Base-by-base conservation (phyloP, 2,888 invertebrate genomes). In the Heliconius hortense region DNA sequence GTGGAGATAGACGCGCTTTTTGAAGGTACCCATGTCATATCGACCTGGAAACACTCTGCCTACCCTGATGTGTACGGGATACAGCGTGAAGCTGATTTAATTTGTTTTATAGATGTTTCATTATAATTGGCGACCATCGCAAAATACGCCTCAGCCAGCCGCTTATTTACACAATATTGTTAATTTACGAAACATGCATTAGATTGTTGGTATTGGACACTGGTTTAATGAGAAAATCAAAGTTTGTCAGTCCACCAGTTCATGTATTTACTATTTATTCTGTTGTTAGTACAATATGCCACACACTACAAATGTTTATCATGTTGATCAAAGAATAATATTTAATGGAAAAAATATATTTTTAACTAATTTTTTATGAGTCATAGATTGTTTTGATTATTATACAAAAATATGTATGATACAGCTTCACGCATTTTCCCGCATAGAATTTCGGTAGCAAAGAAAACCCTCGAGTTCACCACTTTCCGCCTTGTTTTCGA, bases 131-230 rank as follows among this genome's bases (percentile, higher is more conserved):
- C 21, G 28, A 60, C 43, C 11, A 73, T 69, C 67, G 39, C 56
- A 72, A 68, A 76, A 67, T 71, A 74, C 78, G 74, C 68, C 74
- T 75, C 74, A 67, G 21, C n/a, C 24, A 39, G 35, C 43, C 26
- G 56, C 69, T 48, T 71, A 53, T 77, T 78, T 74, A 74, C 78
- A 73, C 64, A 59, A 69, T 21, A 53, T 69, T 76, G 77, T 77
- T 78, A 78, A 78, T 78, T 77, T 75, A 74, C 48, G 64, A 72
- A 78, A 70, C 77, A 76, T 72, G 77, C 73, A 74, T 69, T 35
- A 56, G n/a, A 35, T 76, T 76, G 73, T 74, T 77, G 53, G 7
- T n/a, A 71, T 15, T 68, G 60, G 53, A 11, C n/a, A 71, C 56
- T 60, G 60, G 66, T 39, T 63, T 72, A 73, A 78, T 73, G 63